These are phyloP conservation scores for Podilymbus podiceps DNA, from an alignment of 2,113 vertebrate genomes.

Conservation along the genomic window DNA sequence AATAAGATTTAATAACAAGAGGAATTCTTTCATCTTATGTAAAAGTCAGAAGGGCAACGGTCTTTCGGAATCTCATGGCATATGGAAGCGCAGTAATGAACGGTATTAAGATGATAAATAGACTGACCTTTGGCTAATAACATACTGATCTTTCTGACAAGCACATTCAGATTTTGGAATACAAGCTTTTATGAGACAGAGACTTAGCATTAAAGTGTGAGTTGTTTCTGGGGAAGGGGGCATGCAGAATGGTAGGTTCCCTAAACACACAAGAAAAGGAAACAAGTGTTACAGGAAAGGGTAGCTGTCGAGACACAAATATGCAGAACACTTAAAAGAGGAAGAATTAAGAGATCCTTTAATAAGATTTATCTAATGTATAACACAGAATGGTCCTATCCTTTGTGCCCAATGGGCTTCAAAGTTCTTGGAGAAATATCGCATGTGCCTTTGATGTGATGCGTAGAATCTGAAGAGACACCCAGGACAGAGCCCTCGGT, in stretches of 20 bases:
- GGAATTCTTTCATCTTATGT: not conserved
- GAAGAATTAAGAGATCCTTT: not conserved
- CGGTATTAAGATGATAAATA: not conserved
- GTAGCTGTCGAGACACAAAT: not conserved
- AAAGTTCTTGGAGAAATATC: not conserved
- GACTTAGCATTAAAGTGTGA: not conserved
- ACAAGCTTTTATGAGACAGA: not conserved
- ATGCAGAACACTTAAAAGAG: not conserved
- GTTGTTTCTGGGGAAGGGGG: not conserved
- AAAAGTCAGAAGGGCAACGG: not conserved
- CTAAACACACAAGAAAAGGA: not conserved
- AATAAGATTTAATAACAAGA: constrained; percentile 43
- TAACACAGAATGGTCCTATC: not conserved
- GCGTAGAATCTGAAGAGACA: not conserved
- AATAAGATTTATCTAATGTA: not conserved
- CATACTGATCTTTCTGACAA: not conserved
- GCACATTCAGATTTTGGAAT: not conserved
- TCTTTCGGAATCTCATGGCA: not conserved
- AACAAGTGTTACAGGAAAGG: not conserved
- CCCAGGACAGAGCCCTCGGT: not conserved
- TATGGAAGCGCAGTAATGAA: not conserved
- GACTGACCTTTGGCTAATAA: constrained; percentile 53
- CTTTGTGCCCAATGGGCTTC: not conserved
- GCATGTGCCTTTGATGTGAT: not conserved
- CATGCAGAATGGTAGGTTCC: not conserved